Evolutionary conservation across 2,113 vertebrate genomes (phyloP).

Genomic region (Neolamprologus fasciatus): DNA sequence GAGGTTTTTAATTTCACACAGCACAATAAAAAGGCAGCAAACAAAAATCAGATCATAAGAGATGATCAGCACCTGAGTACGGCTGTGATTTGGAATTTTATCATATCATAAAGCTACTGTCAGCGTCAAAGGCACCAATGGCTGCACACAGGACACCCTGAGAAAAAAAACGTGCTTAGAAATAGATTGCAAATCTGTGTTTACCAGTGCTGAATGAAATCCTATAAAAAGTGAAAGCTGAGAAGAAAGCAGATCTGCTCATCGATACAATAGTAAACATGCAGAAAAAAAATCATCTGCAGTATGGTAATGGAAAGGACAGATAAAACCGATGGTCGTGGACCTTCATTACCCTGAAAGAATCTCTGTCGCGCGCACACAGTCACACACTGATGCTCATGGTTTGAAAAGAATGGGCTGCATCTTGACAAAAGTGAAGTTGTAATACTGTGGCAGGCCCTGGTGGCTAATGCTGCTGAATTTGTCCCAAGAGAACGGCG

Average conservation of each 20-base stretch:
- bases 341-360: background rate
- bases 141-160: background rate
- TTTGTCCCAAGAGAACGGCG: constrained; percentile 75
- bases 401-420: rapidly evolving
- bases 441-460: constrained; percentile 73
- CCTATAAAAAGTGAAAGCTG: background rate
- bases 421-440: rapidly evolving
- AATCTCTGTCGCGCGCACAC: rapidly evolving
- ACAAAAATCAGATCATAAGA: background rate
- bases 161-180: background rate
- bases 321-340: background rate
- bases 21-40: background rate
- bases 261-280: rapidly evolving
- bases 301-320: rapidly evolving
- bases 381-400: background rate
- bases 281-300: background rate
- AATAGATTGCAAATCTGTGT: background rate
- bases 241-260: rapidly evolving
- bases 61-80: background rate
- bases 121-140: background rate
- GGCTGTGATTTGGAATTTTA: background rate
- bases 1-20: background rate
- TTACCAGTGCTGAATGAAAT: background rate
- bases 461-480: constrained; percentile 76
- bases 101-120: background rate